These are phyloP conservation scores for Poeciliopsis presidionis DNA, from an alignment of 2,797 vertebrate species.

Conservation along the genomic window DNA sequence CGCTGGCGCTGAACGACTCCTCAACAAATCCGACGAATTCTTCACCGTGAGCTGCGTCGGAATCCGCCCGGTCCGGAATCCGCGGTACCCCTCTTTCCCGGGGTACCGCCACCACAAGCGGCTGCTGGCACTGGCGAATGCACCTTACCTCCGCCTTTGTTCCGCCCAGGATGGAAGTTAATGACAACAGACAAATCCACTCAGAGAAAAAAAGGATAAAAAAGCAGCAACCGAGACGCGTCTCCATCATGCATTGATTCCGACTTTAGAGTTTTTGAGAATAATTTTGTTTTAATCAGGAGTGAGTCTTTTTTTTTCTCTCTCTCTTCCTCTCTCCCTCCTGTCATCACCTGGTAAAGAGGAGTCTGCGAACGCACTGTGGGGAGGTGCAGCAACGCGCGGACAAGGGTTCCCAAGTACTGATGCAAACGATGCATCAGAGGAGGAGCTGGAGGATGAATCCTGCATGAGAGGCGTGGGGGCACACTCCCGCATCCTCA, in stretches of 20 bases:
- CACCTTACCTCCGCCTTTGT: conserved; percentile 82
- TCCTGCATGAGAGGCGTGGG: conserved; percentile 61
- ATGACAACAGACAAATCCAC: conserved; percentile 71
- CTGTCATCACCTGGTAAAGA: conserved; percentile 67
- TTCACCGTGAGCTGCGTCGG: conserved; percentile 47
- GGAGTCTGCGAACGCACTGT: conserved; percentile 64
- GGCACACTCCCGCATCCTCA: conserved; percentile 55
- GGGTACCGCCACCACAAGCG: conserved; percentile 41
- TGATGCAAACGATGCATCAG: conserved; percentile 78
- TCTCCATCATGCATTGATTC: conserved; percentile 74
- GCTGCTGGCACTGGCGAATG: conserved; percentile 77
- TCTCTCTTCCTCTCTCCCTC: conserved; percentile 7
- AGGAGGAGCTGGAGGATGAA: conserved; percentile 79
- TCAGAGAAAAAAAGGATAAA: conserved; percentile 57
- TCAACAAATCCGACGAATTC: conserved; percentile 59
- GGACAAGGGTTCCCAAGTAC: conserved; percentile 73
- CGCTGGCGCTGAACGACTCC: conserved; percentile 23
- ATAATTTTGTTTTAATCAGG: conserved; percentile 40
- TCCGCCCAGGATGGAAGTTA: conserved; percentile 78
- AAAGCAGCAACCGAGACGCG: conserved; percentile 58
- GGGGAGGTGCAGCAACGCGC: conserved; percentile 67
- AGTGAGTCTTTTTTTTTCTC: not conserved
- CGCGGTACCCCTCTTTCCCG: conserved; percentile 55
- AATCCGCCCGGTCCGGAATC: conserved; percentile 52
- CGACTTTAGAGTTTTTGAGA: conserved; percentile 43